phyloP scores from a whole-genome alignment of 2,797 vertebrate genomes.

The Coregonus ussuriensis region DNA sequence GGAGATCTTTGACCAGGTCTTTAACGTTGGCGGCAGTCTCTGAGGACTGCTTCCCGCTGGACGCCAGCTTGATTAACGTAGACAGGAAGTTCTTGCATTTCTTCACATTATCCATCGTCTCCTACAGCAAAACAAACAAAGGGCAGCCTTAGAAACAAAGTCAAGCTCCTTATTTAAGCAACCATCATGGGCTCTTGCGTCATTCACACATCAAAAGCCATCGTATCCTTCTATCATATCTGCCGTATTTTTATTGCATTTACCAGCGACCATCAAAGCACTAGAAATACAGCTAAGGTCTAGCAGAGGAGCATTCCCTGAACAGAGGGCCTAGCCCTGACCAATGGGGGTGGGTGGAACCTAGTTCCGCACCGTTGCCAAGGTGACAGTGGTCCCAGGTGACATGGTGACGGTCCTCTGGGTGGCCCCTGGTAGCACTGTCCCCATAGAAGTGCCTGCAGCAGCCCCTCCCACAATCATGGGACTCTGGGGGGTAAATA shows the following conservation, averaged over 20 bases:
- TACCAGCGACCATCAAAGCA: not conserved
- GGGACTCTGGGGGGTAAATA: conserved; percentile 59
- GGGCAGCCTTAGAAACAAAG: conserved; percentile 11
- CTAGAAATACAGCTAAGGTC: not conserved
- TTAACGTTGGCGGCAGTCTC: conserved; percentile 94
- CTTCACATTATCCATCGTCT: conserved; percentile 99
- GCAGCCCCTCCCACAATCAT: conserved; percentile 33
- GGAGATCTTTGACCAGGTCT: conserved; percentile 90
- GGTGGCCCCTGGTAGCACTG: conserved; percentile 80
- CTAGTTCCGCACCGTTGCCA: conserved; percentile 85
- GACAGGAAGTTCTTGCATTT: conserved; percentile 98
- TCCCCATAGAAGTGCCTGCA: conserved; percentile 50
- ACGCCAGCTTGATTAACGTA: conserved; percentile 96
- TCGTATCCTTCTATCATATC: not conserved
- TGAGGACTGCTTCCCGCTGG: conserved; percentile 91
- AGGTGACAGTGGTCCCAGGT: conserved; percentile 79
- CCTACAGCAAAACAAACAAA: conserved; percentile 71
- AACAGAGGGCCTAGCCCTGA: conserved; percentile 1
- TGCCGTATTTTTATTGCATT: not conserved
- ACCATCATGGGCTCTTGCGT: not conserved
- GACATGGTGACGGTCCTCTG: conserved; percentile 82
- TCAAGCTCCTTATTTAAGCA: not conserved
- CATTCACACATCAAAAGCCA: not conserved
- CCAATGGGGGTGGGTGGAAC: conserved; percentile 30
- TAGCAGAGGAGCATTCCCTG: not conserved